Percentiles rank a stretch among this genome's conserved stretches.
These are phyloP conservation scores for Corvus moneduloides DNA, from an alignment of 2,113 vertebrate species.

Conservation along the genomic window DNA sequence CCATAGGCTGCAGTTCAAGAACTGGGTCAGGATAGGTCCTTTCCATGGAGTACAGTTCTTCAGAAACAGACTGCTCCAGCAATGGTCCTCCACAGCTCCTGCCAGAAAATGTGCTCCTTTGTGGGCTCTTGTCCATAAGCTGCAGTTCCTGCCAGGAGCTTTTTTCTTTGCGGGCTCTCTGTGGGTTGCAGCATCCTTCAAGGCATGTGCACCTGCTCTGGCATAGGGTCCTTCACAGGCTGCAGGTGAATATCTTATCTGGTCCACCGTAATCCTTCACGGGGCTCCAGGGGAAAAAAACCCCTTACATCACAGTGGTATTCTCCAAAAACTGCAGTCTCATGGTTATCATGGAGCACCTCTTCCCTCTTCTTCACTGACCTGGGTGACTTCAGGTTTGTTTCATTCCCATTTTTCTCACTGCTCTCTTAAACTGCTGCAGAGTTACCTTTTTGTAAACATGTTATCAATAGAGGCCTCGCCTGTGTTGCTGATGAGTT, in stretches of 20 bases:
- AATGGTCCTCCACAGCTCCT: background rate
- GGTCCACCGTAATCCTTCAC: accelerated
- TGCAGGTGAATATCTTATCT: background rate
- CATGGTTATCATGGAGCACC: background rate
- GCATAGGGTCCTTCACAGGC: background rate
- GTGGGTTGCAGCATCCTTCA: background rate
- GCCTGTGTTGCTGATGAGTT: background rate
- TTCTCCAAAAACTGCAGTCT: background rate
- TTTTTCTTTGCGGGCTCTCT: background rate
- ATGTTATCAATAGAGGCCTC: background rate
- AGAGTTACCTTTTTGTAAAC: background rate
- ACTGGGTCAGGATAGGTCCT: background rate
- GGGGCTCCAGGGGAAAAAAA: background rate
- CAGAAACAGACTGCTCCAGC: background rate
- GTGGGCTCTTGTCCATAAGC: background rate
- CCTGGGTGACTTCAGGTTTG: background rate
- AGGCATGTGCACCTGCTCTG: background rate
- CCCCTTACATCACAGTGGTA: accelerated
- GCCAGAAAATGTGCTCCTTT: background rate
- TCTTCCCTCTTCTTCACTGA: background rate
- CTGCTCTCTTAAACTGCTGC: background rate
- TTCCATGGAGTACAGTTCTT: background rate
- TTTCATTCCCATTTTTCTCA: background rate
- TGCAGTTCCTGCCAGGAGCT: background rate
- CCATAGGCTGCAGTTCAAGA: background rate